Percentiles rank a stretch among this genome's conserved stretches.
phyloP scores from a whole-genome alignment of 2,888 invertebrate species.

The Tetranychus truncatus region DNA sequence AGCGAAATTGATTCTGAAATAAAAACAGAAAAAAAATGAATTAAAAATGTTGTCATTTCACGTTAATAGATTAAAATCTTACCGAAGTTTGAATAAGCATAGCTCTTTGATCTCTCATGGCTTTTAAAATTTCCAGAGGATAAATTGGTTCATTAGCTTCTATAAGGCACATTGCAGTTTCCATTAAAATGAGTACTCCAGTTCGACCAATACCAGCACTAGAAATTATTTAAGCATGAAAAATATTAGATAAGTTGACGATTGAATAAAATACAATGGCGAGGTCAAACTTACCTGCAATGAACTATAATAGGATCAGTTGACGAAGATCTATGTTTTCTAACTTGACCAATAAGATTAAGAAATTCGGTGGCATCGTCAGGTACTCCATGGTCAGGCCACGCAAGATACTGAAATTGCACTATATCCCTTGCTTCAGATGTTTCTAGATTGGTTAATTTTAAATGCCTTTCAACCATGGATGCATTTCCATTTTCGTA shows the following conservation, averaged over 20 bases:
- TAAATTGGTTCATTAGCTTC: constrained; percentile 84
- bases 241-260: too few relatives aligned
- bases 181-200: constrained; percentile 90
- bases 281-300: constrained; percentile 42
- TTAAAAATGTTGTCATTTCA: too few relatives aligned
- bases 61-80: too few relatives aligned
- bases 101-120: constrained; percentile 89
- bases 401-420: constrained; percentile 82
- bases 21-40: too few relatives aligned
- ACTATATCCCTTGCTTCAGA: constrained; percentile 63
- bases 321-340: constrained; percentile 41
- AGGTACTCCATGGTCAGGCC: constrained; percentile 93
- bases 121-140: constrained; percentile 76
- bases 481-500: constrained; percentile 66
- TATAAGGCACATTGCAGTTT: constrained; percentile 81
- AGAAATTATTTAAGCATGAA: too few relatives aligned
- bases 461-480: constrained; percentile 74
- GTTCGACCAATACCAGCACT: constrained; percentile 89
- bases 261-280: too few relatives aligned
- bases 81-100: constrained; percentile 88
- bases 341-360: constrained; percentile 61
- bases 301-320: constrained; percentile 74
- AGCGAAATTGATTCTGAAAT: constrained; percentile 69
- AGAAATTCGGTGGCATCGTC: constrained; percentile 78
- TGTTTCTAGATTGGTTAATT: constrained; percentile 47